These are phyloP conservation scores for Scaptomyza montana DNA, from an alignment of 1,140 invertebrate species.

Conservation along the genomic window DNA sequence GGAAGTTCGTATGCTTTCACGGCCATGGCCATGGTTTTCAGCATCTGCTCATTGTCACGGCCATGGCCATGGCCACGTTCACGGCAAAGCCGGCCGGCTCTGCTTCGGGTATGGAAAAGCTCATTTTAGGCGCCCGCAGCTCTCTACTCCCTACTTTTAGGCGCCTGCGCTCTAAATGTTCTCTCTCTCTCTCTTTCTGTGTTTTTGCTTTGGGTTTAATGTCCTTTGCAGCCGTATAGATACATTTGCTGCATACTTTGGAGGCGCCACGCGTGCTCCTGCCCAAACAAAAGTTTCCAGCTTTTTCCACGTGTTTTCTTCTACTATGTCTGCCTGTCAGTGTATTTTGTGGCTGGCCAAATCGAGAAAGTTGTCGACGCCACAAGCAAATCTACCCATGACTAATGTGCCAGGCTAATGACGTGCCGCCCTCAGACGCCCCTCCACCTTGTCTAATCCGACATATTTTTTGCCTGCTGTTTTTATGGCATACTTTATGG, in stretches of 20 bases:
- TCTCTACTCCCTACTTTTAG: slow-evolving; percentile 26
- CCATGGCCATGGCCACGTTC: slow-evolving; percentile 63
- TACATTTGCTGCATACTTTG: slow-evolving; percentile 51
- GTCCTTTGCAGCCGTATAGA: slow-evolving; percentile 76
- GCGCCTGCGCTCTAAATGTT: slow-evolving; percentile 28
- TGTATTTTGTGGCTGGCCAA: slow-evolving; percentile 28
- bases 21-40: slow-evolving; percentile 57
- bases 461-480: slow-evolving; percentile 61
- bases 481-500: slow-evolving; percentile 79
- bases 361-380: slow-evolving; percentile 69
- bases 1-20: slow-evolving; percentile 37
- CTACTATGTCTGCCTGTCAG: background rate
- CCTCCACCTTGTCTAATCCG: slow-evolving; percentile 32
- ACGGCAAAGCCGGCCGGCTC: slow-evolving; percentile 59
- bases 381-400: slow-evolving; percentile 55
- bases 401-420: slow-evolving; percentile 74
- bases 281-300: slow-evolving; percentile 14
- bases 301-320: slow-evolving; percentile 46
- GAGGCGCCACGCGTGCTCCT: slow-evolving; percentile 18
- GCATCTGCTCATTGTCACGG: slow-evolving; percentile 61
- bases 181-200: background rate
- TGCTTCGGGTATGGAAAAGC: slow-evolving; percentile 41
- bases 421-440: slow-evolving; percentile 64
- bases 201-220: slow-evolving; percentile 67
- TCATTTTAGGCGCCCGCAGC: slow-evolving; percentile 52